Evolutionary conservation across 2,113 vertebrate genomes (phyloP).

Genomic region (Centropus unirufus): DNA sequence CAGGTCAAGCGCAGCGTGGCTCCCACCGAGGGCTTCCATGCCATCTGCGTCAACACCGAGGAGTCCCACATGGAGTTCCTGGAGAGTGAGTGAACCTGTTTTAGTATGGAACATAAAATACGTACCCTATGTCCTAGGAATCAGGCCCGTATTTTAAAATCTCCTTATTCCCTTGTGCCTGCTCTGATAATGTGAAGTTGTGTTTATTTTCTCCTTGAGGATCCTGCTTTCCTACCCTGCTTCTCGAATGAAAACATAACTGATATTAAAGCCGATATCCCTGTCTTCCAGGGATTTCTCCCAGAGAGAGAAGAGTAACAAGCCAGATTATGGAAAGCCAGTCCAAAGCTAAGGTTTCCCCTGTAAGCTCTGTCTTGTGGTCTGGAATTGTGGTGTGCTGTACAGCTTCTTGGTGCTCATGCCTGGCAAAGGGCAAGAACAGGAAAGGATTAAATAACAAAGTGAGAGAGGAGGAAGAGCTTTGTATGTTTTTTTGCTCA

Average conservation of each 20-base stretch:
- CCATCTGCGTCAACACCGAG: constrained; percentile 84
- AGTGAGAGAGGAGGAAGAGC: not conserved
- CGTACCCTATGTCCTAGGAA: not conserved
- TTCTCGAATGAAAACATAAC: not conserved
- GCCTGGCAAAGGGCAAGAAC: not conserved
- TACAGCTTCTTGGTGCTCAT: not conserved
- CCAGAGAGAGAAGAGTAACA: not conserved
- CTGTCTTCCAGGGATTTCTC: not conserved
- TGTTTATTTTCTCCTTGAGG: not conserved
- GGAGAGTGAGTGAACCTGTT: constrained; percentile 83
- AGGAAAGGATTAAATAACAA: not conserved
- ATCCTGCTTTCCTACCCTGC: not conserved
- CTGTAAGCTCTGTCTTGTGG: not conserved
- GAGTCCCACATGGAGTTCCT: constrained; percentile 86
- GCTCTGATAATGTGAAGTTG: fast-evolving
- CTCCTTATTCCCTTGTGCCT: fast-evolving
- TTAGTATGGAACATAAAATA: not conserved
- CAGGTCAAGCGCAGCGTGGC: constrained; percentile 76
- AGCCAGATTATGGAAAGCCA: not conserved
- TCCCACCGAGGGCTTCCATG: constrained; percentile 88
- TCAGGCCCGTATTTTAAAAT: not conserved
- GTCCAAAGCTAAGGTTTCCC: not conserved
- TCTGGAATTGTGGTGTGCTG: fast-evolving
- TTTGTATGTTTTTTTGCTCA: not conserved
- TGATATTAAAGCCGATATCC: too few species aligned